A percentile compares a stretch with the other conserved stretches of the same genome.
phyloP scores from a whole-genome alignment of 2,113 vertebrate genomes.

The Helogale parvula region DNA sequence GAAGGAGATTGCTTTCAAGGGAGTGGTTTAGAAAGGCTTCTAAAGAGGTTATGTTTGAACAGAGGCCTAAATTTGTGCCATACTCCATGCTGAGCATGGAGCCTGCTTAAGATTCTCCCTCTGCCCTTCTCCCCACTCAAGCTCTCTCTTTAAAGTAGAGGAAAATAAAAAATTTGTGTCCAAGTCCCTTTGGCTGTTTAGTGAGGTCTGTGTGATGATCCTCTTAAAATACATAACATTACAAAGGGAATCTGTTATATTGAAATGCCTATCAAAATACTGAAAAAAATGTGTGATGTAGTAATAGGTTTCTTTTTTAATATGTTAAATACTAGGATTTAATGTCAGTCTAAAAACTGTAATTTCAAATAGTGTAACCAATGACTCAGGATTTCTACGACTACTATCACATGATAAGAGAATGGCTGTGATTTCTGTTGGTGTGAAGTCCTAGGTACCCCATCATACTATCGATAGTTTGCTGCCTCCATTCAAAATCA shows the following conservation, averaged over 20 bases:
- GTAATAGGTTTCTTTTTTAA: not conserved
- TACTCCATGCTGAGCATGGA: too few relatives aligned
- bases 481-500: not conserved
- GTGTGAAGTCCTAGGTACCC: not conserved
- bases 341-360: not conserved
- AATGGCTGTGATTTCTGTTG: slow-evolving; percentile 6
- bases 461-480: not conserved
- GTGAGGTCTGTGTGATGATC: not conserved
- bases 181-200: not conserved
- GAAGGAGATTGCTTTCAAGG: not conserved
- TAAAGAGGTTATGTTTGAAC: not conserved
- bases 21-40: not conserved
- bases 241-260: not conserved
- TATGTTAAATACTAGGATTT: not conserved
- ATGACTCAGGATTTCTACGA: slow-evolving; percentile 11
- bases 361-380: slow-evolving; percentile 5
- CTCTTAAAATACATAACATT: not conserved
- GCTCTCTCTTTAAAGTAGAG: too few relatives aligned
- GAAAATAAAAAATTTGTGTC: not conserved
- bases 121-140: too few relatives aligned
- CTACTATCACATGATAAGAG: not conserved
- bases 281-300: not conserved
- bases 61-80: not conserved
- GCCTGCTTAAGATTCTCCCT: too few relatives aligned
- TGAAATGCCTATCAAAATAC: not conserved